Base-by-base conservation (phyloP, 2,888 invertebrate genomes). In the Drosophila trichaetosa region DNA sequence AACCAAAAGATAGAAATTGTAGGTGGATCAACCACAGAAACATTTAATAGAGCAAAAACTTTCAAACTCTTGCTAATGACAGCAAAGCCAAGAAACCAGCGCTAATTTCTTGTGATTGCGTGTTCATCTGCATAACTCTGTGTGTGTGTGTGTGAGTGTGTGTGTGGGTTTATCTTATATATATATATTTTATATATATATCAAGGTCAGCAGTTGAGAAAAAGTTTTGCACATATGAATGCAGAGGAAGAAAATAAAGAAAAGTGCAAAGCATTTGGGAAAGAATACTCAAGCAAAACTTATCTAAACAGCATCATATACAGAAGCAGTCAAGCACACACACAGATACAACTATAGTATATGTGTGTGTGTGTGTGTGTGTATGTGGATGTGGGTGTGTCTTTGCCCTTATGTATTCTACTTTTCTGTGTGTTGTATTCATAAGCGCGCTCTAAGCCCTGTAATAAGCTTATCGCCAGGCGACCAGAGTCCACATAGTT, bases 401-500 rank as follows among this genome's bases (percentile, higher is more conserved):
- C 6, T 13, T 13, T 34, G 27, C 21, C 4, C 21, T 38, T 56
- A 8, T 46, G 29, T 42, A 56, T 40, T 31, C 52, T 67, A 31
- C 34, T 78, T 59, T 49, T 53, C 21, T 51, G 51, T 34, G 53
- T 58, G 51, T 56, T 34, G 56, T 69, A 69, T 73, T 76, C 73
- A 69, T 59, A 38, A 58, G 33, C 48, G n/a, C 18, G 24, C 27
- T 49, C n/a, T 51, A 53, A 65, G 52, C 72, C 65, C 59, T 61
- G 57, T 76, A 80, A 82, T 73, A 70, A 66, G 82, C 70, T 80
- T 80, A 82, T 79, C 73, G 60, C 56, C 48, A 48, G 65, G 64
- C 67, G 52, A 49, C 40, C 71, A 66, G 16, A 16, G 40, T 53
- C 6, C 57, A 46, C 49, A 33, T 34, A 27, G 16, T 13, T 21